Conservation (phyloP, 2,113 vertebrate species). For the Lagenorhynchus albirostris region DNA sequence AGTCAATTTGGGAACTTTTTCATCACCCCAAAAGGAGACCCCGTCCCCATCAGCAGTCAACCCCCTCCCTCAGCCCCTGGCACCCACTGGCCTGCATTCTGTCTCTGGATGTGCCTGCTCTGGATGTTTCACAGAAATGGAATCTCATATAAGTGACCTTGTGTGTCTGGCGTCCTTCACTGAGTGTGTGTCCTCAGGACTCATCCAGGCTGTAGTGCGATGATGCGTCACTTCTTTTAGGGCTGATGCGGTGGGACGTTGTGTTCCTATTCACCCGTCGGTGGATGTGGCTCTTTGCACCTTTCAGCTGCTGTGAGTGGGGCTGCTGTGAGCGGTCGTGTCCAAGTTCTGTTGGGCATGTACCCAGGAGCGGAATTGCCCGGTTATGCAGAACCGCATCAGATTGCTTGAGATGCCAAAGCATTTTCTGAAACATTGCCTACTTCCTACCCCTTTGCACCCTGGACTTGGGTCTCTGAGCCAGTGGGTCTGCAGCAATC, state of each 20-base stretch:
- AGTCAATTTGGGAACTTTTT: neutral
- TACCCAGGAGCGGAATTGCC: fast-evolving
- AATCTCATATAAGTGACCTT: fast-evolving
- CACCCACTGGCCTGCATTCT: fast-evolving
- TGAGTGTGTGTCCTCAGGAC: neutral
- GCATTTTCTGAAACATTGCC: fast-evolving
- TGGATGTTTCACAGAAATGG: fast-evolving
- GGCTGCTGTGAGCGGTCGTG: fast-evolving
- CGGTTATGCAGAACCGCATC: fast-evolving
- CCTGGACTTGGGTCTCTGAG: neutral
- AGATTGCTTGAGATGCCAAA: neutral
- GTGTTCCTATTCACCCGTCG: fast-evolving
- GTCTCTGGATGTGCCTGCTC: neutral
- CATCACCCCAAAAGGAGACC: neutral
- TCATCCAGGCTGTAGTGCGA: fast-evolving
- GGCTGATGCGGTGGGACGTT: neutral
- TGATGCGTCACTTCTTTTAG: fast-evolving
- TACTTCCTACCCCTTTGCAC: fast-evolving
- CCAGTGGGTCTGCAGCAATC: too few species aligned
- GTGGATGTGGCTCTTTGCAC: fast-evolving
- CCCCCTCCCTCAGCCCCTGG: neutral
- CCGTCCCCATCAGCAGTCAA: neutral
- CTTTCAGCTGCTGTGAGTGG: too few species aligned
- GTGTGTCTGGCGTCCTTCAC: neutral
- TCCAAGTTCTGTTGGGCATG: fast-evolving